A percentile compares a stretch with the other conserved stretches of the same genome.
Evolutionary conservation across 2,113 vertebrate species (phyloP).

Genomic region (Austrofundulus limnaeus): DNA sequence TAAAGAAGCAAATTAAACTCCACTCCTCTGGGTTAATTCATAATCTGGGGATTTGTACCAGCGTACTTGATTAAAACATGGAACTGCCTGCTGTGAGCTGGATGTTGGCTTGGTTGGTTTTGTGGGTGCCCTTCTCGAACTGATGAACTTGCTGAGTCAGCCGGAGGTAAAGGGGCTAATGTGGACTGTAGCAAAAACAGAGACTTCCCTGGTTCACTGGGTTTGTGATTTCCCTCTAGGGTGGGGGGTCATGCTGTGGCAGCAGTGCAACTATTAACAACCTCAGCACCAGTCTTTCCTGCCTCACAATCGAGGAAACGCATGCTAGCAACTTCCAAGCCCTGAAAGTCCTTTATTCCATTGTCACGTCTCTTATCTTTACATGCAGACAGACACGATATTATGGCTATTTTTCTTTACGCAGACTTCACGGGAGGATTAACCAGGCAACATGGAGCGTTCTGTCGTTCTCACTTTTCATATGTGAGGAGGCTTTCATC

Average conservation of each 20-base stretch:
- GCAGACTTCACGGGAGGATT: background rate
- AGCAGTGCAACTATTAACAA: conserved; percentile 58
- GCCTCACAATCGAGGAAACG: conserved; percentile 14
- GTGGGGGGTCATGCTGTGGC: conserved; percentile 46
- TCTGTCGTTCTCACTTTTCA: background rate
- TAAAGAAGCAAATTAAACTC: background rate
- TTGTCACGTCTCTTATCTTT: conserved; percentile 1
- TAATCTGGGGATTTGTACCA: background rate
- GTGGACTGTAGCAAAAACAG: conserved; percentile 50
- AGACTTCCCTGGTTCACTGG: conserved; percentile 64
- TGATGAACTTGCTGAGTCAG: conserved; percentile 71
- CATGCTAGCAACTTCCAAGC: conserved; percentile 16
- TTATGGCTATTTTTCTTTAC: background rate
- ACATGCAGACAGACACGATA: background rate
- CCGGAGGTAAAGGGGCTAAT: conserved; percentile 52
- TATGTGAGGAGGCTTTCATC: background rate
- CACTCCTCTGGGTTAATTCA: background rate
- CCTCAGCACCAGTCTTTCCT: conserved; percentile 36
- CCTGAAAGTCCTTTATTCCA: background rate
- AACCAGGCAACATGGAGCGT: background rate
- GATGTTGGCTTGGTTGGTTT: conserved; percentile 31
- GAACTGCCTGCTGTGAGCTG: background rate
- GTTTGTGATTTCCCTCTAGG: conserved; percentile 70
- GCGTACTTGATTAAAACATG: background rate
- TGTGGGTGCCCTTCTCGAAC: conserved; percentile 57